Evolutionary conservation across 2,888 invertebrate species (phyloP), one percentile per base, ranked within the genome.

Genomic region (Digitonthophagus gazella): DNA sequence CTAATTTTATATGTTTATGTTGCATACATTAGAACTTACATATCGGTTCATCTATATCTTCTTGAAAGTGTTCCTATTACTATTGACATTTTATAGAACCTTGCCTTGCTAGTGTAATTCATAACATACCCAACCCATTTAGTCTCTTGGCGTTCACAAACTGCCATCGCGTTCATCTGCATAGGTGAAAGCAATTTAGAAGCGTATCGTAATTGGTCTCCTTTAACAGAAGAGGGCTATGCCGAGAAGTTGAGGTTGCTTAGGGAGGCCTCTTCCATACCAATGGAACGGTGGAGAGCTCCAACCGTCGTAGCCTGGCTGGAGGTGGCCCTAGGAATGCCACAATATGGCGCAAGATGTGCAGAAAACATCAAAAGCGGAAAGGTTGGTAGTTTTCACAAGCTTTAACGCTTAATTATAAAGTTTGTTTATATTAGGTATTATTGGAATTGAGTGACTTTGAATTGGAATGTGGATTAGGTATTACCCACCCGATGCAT

Each of bases 321-420:
- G 65, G 97, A 97, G 82, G 91, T 97, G 22, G 94, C 95, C 0
- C 87, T 97, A 3, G 96, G 95, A 66, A 96, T 97, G 96, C 95
- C 96, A 0, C 95, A 95, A 78, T 96, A 96, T 77, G 95, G 95
- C 1, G 89, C 92, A 16, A 87, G 93, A 61, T 95, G 96, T 78
- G 93, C 95, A 15, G 95, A 96, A 80, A 97, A 97, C 82, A 93
- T 97, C 72, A 96, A 97, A 82, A 96, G 96, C 80, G 97, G 97
- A 76, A 96, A 96, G 90, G 96, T 93, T n/a, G n/a, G n/a, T n/a
- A n/a, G n/a, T n/a, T n/a, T n/a, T n/a, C n/a, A n/a, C n/a, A n/a
- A n/a, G n/a, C n/a, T n/a, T n/a, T n/a, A 64, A 56, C 44, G 15
- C 44, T 15, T 15, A 56, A 66, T 18, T 56, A 28, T 56, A 56